Evolutionary conservation across 2,888 invertebrate genomes (phyloP).

Genomic region (Sylvicola fuscatus): DNA sequence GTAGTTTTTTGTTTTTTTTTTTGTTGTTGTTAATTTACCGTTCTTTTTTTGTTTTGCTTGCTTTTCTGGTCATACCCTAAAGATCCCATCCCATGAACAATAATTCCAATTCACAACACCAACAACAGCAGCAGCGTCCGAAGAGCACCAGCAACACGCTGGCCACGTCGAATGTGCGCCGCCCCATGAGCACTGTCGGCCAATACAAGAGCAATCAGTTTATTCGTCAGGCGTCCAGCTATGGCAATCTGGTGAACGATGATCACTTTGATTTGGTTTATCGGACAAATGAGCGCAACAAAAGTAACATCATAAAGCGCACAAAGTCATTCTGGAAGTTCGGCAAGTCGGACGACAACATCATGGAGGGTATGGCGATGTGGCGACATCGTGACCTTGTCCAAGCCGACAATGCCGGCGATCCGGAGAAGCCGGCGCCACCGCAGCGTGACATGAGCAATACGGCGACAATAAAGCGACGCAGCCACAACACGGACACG

Average conservation of each 20-base stretch:
- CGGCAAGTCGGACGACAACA: conserved; percentile 50
- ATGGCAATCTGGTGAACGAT: conserved; percentile 14
- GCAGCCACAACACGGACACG: conserved; percentile 23
- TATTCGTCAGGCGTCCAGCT: conserved; percentile 12
- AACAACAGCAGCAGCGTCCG: no score
- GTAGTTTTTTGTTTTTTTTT: no score
- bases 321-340: conserved; percentile 78
- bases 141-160: conserved; percentile 10
- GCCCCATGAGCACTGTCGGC: conserved; percentile 5
- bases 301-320: conserved; percentile 48
- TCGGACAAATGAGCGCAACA: conserved; percentile 14
- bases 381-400: conserved; percentile 74
- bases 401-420: conserved; percentile 36
- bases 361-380: conserved; percentile 67
- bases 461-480: conserved; percentile 5
- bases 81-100: no score
- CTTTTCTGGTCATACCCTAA: no score
- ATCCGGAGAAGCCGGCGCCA: conserved; percentile 9
- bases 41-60: no score
- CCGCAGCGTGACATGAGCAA: conserved; percentile 2
- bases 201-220: conserved; percentile 20
- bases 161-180: no score
- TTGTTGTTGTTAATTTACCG: no score
- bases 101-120: no score
- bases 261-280: conserved; percentile 20